Evolutionary conservation across 1,140 invertebrate genomes (phyloP).

Genomic region (Philotrypesis tridentata): DNA sequence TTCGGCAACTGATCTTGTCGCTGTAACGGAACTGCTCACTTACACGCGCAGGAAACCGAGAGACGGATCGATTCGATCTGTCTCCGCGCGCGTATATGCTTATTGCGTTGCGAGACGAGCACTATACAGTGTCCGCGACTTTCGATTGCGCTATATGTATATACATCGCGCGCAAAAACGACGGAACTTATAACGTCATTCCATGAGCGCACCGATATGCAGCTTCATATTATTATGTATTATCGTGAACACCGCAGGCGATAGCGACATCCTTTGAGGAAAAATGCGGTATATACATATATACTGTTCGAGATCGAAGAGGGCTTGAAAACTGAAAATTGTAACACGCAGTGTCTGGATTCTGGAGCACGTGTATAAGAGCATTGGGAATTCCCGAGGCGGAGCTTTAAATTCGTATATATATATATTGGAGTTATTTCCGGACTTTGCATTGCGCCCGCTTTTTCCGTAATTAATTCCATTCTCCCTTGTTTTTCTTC

Average conservation of each 20-base stretch:
- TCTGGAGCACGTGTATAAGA: background rate
- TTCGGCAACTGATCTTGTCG: background rate
- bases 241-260: no score
- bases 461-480: background rate
- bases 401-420: no score
- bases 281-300: background rate
- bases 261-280: conserved; percentile 4
- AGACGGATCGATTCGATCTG: background rate
- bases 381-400: conserved; percentile 49
- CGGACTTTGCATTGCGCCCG: conserved; percentile 39
- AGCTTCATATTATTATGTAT: no score
- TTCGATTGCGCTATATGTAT: no score
- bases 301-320: background rate
- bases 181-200: no score
- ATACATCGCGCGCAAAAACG: no score
- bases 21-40: background rate
- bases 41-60: background rate
- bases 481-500: background rate
- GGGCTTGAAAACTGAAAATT: no score
- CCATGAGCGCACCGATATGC: no score
- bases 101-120: no score
- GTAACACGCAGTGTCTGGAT: no score
- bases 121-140: no score
- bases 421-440: conserved; percentile 70
- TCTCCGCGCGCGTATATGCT: background rate